Evolutionary conservation across 1,140 invertebrate species (phyloP).

Genomic region (Ostrea denselamellosa): DNA sequence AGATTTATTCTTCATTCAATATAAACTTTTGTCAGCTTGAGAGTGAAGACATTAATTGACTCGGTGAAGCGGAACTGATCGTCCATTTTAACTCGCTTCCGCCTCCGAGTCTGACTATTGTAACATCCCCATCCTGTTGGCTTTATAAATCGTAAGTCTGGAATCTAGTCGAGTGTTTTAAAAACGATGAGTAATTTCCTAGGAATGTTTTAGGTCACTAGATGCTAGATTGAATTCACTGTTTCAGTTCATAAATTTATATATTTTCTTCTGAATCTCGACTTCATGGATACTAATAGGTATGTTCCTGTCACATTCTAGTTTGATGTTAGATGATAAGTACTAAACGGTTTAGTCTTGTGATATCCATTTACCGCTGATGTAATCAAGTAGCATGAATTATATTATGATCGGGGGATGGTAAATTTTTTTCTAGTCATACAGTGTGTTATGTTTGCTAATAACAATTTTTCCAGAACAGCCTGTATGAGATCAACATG

Average conservation of each 20-base stretch:
- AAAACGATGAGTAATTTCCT: not conserved
- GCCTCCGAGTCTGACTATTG: not conserved
- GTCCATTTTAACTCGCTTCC: conserved; percentile 27
- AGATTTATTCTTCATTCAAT: too few species aligned
- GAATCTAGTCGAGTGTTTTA: not conserved
- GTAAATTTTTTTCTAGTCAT: too few species aligned
- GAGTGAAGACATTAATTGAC: not conserved
- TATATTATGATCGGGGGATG: too few species aligned
- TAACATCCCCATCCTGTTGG: conserved; percentile 26
- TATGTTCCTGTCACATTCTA: not conserved
- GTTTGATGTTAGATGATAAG: too few species aligned
- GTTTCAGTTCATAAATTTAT: not conserved
- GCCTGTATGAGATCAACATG: too few species aligned
- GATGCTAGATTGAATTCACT: not conserved
- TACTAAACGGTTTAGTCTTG: too few species aligned
- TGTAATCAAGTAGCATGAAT: too few species aligned
- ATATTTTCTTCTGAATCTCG: not conserved
- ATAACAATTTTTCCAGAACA: too few species aligned
- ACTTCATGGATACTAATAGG: not conserved
- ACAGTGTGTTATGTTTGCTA: too few species aligned
- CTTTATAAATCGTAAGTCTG: not conserved
- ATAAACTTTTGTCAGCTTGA: not conserved
- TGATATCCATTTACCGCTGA: too few species aligned
- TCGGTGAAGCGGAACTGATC: not conserved
- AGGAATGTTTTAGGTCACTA: not conserved